Base-by-base conservation (phyloP, 2,113 vertebrate species). In the Himantopus leucocephalus region DNA sequence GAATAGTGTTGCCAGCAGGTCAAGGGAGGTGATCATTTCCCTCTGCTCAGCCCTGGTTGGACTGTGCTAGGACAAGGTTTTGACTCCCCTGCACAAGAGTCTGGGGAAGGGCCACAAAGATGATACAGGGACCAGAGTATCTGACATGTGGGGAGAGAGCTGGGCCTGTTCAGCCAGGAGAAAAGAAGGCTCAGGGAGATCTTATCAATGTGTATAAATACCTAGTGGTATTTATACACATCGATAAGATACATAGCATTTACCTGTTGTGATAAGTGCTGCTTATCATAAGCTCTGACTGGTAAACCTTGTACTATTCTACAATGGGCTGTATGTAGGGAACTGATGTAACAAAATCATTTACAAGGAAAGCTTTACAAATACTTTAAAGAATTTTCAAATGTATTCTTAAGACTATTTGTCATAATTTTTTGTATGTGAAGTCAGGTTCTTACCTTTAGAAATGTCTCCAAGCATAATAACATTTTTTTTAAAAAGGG, bases 401-500 rank as follows among this genome's bases (percentile, higher is more conserved):
- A 78, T 34, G 11, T 41, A 26, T 67, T 85, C 10, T 62, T 21
- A 64, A 19, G 12, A 53, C 6, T 53, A 14, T 39, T 77, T 66
- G 8, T 34, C 13, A 8, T 34, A 4, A 8, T 20, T 68, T 71
- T 94, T 73, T 53, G 14, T 14, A 37, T 34, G 29, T n/a, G 13
- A 90, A 75, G 29, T 67, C 41, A 90, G 22, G 5, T 53, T 80
- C 47, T 80, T 80, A 30, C 22, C 16, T 72, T 81, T 27, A 80
- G 13, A 77, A 90, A 58, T 62, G 6, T 58, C 26, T 20, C 30
- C 34, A 60, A 41, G 30, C 13, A 39, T 37, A 71, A 56, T 18
- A 56, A 3, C 4, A 3, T 3, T 41, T 19, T 41, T 82, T 17
- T 0, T 0, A 18, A 58, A 71, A 71, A 14, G 1, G 1, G 10